Evolutionary conservation across 2,888 invertebrate species (phyloP).

Genomic region (Adelognathus sp.): DNA sequence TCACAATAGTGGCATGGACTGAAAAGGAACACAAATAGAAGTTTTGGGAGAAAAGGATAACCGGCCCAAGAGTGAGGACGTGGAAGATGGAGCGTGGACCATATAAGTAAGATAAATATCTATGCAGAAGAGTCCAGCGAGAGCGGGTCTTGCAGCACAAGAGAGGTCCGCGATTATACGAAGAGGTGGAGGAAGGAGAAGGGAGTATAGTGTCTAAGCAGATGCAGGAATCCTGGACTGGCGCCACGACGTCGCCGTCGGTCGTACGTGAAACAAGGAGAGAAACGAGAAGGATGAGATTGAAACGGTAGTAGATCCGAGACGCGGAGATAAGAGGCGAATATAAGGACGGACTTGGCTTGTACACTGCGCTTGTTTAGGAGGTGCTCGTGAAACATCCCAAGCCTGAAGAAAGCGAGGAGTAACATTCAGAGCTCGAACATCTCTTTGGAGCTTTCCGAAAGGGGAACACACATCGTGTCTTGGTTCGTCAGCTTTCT

Average conservation of each 20-base stretch:
- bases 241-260: constrained; percentile 75
- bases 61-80: background rate
- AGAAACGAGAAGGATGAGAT: constrained; percentile 54
- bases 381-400: constrained; percentile 38
- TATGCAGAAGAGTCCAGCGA: background rate
- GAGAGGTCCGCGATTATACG: background rate
- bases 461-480: background rate
- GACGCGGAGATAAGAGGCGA: constrained; percentile 50
- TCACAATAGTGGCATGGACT: background rate
- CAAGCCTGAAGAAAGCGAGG: background rate
- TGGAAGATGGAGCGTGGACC: background rate
- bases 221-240: constrained; percentile 78
- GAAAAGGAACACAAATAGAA: background rate
- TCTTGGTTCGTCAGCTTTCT: background rate
- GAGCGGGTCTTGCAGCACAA: background rate
- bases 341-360: constrained; percentile 43
- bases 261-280: constrained; percentile 65
- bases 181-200: constrained; percentile 40
- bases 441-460: background rate
- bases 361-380: constrained; percentile 28
- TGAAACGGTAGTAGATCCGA: constrained; percentile 10
- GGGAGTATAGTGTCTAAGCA: constrained; percentile 71
- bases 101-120: background rate
- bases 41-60: background rate
- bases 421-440: background rate